Conservation (phyloP, 2,113 vertebrate genomes). For the Leptodactylus fuscus region DNA sequence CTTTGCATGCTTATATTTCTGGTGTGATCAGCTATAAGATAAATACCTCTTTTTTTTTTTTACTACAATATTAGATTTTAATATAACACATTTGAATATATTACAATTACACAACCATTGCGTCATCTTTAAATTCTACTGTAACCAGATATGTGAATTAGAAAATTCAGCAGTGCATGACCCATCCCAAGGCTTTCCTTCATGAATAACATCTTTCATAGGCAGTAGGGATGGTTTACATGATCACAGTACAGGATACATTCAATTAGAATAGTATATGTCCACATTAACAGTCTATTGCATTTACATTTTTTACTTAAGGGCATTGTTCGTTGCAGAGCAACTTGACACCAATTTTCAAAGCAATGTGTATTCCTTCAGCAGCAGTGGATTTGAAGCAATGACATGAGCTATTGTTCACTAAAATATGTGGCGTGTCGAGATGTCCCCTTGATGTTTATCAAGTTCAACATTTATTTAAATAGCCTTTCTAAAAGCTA, state of each 20-base stretch:
- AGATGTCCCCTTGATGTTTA: slow-evolving; percentile 34
- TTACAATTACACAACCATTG: too few species aligned
- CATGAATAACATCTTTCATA: neutral
- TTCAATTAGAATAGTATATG: slow-evolving; percentile 37
- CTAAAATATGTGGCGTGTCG: slow-evolving; percentile 8
- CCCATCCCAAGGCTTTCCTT: neutral
- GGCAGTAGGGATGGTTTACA: slow-evolving; percentile 2
- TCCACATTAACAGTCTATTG: slow-evolving; percentile 39
- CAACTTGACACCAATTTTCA: slow-evolving; percentile 44
- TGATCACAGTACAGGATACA: neutral
- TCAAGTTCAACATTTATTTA: slow-evolving; percentile 24
- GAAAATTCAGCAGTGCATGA: neutral
- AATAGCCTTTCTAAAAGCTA: slow-evolving; percentile 26
- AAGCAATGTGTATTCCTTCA: neutral
- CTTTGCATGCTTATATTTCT: too few species aligned
- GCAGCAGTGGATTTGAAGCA: neutral
- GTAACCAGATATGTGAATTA: neutral
- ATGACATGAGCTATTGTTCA: slow-evolving; percentile 31
- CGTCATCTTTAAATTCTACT: neutral
- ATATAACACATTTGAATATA: too few species aligned
- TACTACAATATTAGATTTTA: too few species aligned
- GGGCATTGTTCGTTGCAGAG: slow-evolving; percentile 7
- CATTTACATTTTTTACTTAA: slow-evolving; percentile 13
- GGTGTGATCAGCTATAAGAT: too few species aligned
- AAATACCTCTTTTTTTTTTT: too few species aligned